These are phyloP conservation scores for Myrmecophaga tridactyla DNA, from an alignment of 2,113 vertebrate species.

Conservation along the genomic window DNA sequence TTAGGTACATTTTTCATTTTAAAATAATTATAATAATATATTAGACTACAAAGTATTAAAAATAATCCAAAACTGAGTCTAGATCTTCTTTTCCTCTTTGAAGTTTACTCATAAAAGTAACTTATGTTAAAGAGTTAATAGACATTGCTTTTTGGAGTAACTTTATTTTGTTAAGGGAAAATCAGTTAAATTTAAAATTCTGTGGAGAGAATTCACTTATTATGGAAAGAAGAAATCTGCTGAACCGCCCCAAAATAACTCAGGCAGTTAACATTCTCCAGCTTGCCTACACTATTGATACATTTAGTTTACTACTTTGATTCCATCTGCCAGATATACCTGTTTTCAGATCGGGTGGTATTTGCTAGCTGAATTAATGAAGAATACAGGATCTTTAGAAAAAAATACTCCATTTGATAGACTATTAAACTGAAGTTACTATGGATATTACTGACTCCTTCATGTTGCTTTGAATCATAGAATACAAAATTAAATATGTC, in stretches of 20 bases:
- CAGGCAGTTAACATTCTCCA: slow-evolving; percentile 80
- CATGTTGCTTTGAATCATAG: background rate
- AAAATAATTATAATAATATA: background rate
- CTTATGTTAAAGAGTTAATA: slow-evolving; percentile 59
- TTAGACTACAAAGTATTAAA: background rate
- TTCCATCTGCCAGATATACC: slow-evolving; percentile 85
- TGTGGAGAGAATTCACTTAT: slow-evolving; percentile 83
- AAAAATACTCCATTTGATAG: background rate
- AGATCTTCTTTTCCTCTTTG: background rate
- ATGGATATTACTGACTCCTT: background rate
- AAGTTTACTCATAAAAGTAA: slow-evolving; percentile 45
- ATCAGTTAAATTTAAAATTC: slow-evolving; percentile 81
- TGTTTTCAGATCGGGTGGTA: slow-evolving; percentile 82
- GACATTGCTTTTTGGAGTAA: slow-evolving; percentile 70
- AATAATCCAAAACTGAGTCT: background rate
- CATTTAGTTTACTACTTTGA: slow-evolving; percentile 77
- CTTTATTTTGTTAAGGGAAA: slow-evolving; percentile 76
- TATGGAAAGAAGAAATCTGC: slow-evolving; percentile 83
- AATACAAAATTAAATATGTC: background rate
- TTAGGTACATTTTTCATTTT: background rate
- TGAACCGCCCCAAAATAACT: slow-evolving; percentile 84
- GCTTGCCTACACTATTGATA: slow-evolving; percentile 80
- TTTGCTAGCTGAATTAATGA: slow-evolving; percentile 82
- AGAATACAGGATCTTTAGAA: slow-evolving; percentile 60
- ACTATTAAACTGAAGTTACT: slow-evolving; percentile 2